Evolutionary conservation across 2,888 invertebrate species (phyloP), one percentile per base, ranked within the genome.

Genomic region (Lithosia quadra): DNA sequence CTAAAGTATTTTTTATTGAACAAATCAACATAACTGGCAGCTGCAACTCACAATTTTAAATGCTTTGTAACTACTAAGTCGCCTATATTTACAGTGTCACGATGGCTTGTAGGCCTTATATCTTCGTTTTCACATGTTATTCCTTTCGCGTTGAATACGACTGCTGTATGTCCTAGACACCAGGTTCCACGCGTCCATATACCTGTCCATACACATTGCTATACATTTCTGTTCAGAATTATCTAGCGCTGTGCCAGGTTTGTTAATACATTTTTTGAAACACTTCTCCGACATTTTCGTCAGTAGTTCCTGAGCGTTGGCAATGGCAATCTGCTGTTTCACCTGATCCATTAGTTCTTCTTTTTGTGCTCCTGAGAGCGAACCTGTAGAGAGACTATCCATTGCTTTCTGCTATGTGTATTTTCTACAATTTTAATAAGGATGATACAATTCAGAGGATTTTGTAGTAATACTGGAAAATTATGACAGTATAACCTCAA

Each of bases 211-310:
- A 90, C 99, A 99, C 98, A 99, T 99, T 0, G 98, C 98, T 81
- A 99, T 96, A 90, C 99, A 99, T 97, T 98, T 99, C 97, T 99
- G 97, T 96, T 99, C 99, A 0, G 98, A 97, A 87, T 96, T 97
- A 89, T 98, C 99, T 79, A 99, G 90, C 2, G 98, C 97, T 15
- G 97, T 97, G 24, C 99, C 99, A 34, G 99, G 99, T 90, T 98
- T 99, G 65, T 93, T 94, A 82, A 99, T 96, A 91, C 99, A 99
- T 88, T 99, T 99, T 90, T 97, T 98, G 91, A 99, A 99, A 93
- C 99, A 99, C 94, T 99, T 99, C 87, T 99, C 98, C 60, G 99
- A 98, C 97, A 99, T 98, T 97, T 99, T 99, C 96, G 98, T 97
- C 77, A 99, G 95, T 74, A 99, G 92, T 96, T 99, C 98, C 90